phyloP scores from a whole-genome alignment of 2,113 vertebrate species.

The Caracal caracal region DNA sequence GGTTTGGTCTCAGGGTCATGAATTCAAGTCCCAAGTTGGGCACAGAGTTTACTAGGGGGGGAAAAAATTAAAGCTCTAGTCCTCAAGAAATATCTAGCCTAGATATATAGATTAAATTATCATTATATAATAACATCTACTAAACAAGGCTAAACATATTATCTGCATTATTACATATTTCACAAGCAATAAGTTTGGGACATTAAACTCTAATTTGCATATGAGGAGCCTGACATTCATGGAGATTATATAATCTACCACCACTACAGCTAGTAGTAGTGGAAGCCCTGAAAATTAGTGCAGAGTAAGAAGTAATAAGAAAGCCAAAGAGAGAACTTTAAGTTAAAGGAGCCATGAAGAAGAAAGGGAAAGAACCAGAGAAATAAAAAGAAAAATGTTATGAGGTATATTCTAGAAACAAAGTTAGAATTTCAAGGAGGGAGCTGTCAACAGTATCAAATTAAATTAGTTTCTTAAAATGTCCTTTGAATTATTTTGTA shows the following conservation, averaged over 20 bases:
- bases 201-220: background rate
- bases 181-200: background rate
- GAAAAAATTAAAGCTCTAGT: background rate
- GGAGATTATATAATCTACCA: background rate
- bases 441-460: background rate
- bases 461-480: slow-evolving; percentile 7
- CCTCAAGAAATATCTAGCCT: slow-evolving; percentile 1
- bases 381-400: background rate
- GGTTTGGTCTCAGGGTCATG: background rate
- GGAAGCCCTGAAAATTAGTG: background rate
- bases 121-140: background rate
- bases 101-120: background rate
- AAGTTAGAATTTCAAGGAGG: background rate
- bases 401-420: background rate
- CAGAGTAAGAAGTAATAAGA: background rate
- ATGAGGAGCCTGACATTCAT: background rate
- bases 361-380: background rate
- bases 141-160: background rate
- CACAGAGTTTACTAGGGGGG: background rate
- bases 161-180: slow-evolving; percentile 8
- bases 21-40: background rate
- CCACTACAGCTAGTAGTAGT: background rate
- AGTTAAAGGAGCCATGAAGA: background rate
- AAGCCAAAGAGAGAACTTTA: background rate
- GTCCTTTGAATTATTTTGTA: background rate